phyloP scores from a whole-genome alignment of 2,113 vertebrate species.

The Solea senegalensis region DNA sequence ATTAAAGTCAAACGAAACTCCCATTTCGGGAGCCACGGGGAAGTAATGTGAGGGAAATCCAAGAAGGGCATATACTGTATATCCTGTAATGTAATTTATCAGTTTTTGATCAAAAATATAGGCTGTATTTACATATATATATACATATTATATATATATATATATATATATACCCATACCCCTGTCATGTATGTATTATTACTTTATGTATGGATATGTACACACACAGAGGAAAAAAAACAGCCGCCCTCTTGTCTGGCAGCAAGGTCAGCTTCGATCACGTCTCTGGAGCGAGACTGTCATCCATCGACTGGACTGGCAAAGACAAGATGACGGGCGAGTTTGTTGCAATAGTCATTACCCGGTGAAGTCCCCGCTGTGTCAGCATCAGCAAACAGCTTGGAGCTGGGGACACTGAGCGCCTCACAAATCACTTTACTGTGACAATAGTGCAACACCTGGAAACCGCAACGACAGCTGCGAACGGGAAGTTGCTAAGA shows the following conservation, averaged over 20 bases:
- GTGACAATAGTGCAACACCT: constrained; percentile 67
- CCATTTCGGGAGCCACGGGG: constrained; percentile 43
- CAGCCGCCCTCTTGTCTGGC: not conserved
- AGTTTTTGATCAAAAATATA: constrained; percentile 37
- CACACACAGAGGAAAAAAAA: not conserved
- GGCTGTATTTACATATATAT: not conserved
- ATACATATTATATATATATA: constrained; percentile 1
- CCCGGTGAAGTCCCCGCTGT: constrained; percentile 51
- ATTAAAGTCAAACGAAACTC: constrained; percentile 75
- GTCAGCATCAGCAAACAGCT: constrained; percentile 69
- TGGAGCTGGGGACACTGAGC: constrained; percentile 58
- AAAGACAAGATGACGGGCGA: constrained; percentile 73
- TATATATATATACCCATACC: constrained; percentile 9
- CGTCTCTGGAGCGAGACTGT: constrained; percentile 52
- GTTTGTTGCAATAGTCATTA: constrained; percentile 69
- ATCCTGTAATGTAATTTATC: constrained; percentile 3
- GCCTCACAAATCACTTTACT: constrained; percentile 50
- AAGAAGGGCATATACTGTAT: constrained; percentile 9
- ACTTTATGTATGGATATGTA: not conserved
- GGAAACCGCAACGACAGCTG: constrained; percentile 45
- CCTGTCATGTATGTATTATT: constrained; percentile 1
- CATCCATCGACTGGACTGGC: constrained; percentile 55
- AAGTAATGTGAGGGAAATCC: constrained; percentile 31
- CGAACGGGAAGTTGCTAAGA: constrained; percentile 9
- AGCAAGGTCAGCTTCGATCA: constrained; percentile 58